Percentiles rank a stretch among this genome's conserved stretches.
These are phyloP conservation scores for Lacerta agilis DNA, from an alignment of 2,797 vertebrate genomes.

Conservation along the genomic window DNA sequence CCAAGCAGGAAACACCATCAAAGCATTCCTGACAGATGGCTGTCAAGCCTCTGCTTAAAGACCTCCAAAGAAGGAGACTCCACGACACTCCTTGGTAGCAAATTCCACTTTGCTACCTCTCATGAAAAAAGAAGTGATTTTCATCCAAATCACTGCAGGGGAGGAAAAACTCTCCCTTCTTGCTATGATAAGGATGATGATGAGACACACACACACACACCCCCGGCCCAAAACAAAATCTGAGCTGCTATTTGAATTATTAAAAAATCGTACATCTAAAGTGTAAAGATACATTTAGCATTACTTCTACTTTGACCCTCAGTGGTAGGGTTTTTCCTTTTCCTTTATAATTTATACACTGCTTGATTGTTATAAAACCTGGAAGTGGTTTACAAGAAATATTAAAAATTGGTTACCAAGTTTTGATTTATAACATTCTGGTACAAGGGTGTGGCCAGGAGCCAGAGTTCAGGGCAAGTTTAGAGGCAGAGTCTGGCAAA, in stretches of 20 bases:
- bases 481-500: background rate
- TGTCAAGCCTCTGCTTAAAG: too few species aligned
- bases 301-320: background rate
- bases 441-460: background rate
- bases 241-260: background rate
- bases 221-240: too few species aligned
- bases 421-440: background rate
- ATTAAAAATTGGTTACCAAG: background rate
- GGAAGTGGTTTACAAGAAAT: too few species aligned
- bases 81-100: too few species aligned
- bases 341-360: too few species aligned
- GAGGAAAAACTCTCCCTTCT: background rate
- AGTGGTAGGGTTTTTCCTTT: background rate
- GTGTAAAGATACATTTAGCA: background rate
- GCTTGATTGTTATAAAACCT: too few species aligned
- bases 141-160: background rate
- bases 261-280: background rate
- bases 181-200: background rate
- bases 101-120: too few species aligned
- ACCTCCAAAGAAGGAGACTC: too few species aligned
- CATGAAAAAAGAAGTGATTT: background rate
- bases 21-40: too few species aligned
- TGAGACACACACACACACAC: too few species aligned
- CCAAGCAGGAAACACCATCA: too few species aligned
- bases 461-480: background rate